Base-by-base conservation (phyloP, 2,888 invertebrate genomes). In the Agapostemon virescens region DNA sequence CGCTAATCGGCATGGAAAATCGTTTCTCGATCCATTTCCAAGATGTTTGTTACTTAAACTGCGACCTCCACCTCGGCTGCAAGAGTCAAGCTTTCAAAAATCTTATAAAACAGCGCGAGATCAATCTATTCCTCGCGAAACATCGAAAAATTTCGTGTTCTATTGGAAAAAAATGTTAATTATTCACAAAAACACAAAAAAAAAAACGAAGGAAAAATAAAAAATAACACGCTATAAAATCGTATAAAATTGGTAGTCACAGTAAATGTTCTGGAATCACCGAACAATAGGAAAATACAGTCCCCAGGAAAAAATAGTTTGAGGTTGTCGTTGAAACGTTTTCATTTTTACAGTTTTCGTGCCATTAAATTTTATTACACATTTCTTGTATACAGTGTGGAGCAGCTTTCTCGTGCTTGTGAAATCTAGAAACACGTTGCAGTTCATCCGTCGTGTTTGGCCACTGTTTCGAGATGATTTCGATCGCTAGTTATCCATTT, bases 21-120 rank as follows among this genome's bases (percentile, higher is more conserved):
- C 38, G 66, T 40, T 69, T 74, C 73, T 74, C 77, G 77, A 71
- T 81, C 72, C 75, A 42, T 69, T 67, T 77, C 69, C 36, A 66
- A 69, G 69, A 45, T 26, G 69, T 38, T 58, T 64, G 38, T 55
- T 74, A 72, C 49, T 79, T 68, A 87, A 78, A 68, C 84, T 73
- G 84, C 83, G 77, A 83, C 85, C 80, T 87, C 86, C 87, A 87
- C 86, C 83, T 79, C 87, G 77, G 86, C 86, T 86, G 87, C 76
- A 87, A 87, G 58, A 82, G 78, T 86, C 73, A 86, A 86, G 58
- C 40, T 26, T n/a, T 69, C 45, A 30, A 73, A 69, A 74, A 77
- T 26, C 33, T 63, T 17, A 45, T 69, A 30, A 58, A 74, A 67
- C n/a, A n/a, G 4, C 52, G 49, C 20, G 23, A 45, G n/a, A 26